Evolutionary conservation across 2,113 vertebrate genomes (phyloP).

Genomic region (Sigmodon hispidus): DNA sequence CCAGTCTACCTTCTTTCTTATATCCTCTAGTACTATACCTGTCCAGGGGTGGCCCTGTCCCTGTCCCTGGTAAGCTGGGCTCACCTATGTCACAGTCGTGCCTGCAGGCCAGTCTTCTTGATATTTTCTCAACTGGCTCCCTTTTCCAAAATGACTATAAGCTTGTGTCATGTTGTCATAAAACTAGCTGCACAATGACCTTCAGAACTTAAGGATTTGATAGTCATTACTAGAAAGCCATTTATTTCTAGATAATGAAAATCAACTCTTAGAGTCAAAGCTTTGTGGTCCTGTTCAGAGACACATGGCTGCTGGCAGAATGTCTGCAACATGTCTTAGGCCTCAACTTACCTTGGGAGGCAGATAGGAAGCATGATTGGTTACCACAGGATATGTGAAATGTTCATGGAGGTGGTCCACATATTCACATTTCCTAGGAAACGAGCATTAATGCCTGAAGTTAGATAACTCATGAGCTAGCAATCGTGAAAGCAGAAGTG

Average conservation of each 20-base stretch:
- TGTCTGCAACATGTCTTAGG: neutral
- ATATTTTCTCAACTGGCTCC: neutral
- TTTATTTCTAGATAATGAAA: neutral
- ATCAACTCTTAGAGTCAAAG: neutral
- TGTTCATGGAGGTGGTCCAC: slow-evolving; percentile 93
- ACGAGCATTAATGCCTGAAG: neutral
- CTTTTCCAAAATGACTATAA: neutral
- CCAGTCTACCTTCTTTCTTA: neutral
- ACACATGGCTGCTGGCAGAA: neutral
- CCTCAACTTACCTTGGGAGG: slow-evolving; percentile 86
- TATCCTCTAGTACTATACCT: neutral
- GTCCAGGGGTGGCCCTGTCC: neutral
- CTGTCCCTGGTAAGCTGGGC: neutral
- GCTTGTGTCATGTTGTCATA: neutral
- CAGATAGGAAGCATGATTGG: slow-evolving; percentile 88
- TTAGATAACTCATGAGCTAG: too few relatives aligned
- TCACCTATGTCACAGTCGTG: neutral
- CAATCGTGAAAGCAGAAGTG: neutral
- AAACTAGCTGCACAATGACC: neutral
- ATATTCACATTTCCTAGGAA: slow-evolving; percentile 92
- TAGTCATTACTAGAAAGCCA: neutral
- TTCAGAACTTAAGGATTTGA: neutral
- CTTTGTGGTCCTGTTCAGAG: neutral
- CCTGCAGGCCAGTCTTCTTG: neutral
- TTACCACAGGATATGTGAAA: slow-evolving; percentile 88